Evolutionary conservation across 2,113 vertebrate genomes (phyloP), one percentile per base, ranked within the genome.

Genomic region (Saimiri boliviensis): DNA sequence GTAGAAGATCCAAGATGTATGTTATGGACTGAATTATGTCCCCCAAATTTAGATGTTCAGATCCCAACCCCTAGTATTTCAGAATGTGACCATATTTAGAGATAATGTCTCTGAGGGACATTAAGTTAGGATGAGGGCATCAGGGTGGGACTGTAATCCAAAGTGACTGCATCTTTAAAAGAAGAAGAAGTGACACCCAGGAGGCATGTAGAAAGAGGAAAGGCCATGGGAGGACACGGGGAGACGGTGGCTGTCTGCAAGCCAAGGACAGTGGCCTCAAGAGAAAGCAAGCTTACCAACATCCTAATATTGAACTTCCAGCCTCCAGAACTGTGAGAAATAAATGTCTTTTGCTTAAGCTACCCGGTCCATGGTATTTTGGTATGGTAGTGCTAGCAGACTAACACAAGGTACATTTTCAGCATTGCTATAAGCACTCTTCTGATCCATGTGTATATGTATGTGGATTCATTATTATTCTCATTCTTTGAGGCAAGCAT

Each of bases 151-250:
- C 8, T 52, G 35, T 52, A 9, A 60, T 42, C 45, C 71, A 89
- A 16, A 1, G 21, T 13, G 13, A 32, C 21, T 37, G 8, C 52
- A 8, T 87, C 77, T 17, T 80, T 74, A 27, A 32, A 60, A 56
- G 35, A 45, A 45, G 45, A 45, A 45, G 45, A 45, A 45, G 45
- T 8, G 45, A 45, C 45, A 32, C 21, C 35, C 42, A 45, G 7
- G 45, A 45, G 30, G 17, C 20, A 21, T 0, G 1, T 9, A n/a
- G 12, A 5, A 52, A 47, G 6, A 71, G 32, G 8, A 49, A 37
- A 16, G 4, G 17, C 8, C 27, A 11, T 9, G 4, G 52, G 19
- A 47, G 35, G 14, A 14, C 30, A 11, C 0, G n/a, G 42, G 12
- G 12, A 68, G 37, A 87, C 60, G 12, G 21, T 3, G 16, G 27